Evolutionary conservation across 1,140 invertebrate genomes (phyloP).

Genomic region (Psix sp.): DNA sequence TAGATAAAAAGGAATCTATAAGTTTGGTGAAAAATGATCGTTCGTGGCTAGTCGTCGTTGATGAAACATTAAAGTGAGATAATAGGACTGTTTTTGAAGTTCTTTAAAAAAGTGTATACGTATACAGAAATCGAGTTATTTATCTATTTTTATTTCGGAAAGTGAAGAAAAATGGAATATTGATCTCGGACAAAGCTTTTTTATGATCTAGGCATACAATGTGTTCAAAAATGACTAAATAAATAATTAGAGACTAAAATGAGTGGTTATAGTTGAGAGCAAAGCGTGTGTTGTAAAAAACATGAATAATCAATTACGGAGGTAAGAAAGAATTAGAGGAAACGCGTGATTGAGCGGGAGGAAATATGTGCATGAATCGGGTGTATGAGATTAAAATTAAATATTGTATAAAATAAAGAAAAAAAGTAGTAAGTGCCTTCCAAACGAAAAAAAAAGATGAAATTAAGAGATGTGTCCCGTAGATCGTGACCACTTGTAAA

Average conservation of each 20-base stretch:
- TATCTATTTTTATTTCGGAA: conserved; percentile 65
- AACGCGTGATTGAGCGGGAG: conserved; percentile 27
- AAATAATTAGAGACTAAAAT: conserved; percentile 57
- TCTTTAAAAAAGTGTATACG: conserved; percentile 62
- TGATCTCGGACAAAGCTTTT: conserved; percentile 67
- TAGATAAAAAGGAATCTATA: conserved; percentile 49
- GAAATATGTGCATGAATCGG: conserved; percentile 48
- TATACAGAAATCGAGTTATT: conserved; percentile 60
- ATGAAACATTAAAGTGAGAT: conserved; percentile 67
- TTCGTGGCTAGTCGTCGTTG: conserved; percentile 61
- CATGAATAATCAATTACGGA: conserved; percentile 39
- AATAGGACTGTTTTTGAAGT: conserved; percentile 68
- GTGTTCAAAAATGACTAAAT: conserved; percentile 66
- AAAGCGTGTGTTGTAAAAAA: conserved; percentile 45
- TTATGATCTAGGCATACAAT: conserved; percentile 70
- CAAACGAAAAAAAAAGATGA: conserved; percentile 73
- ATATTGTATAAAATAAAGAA: conserved; percentile 72
- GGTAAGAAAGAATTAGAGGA: conserved; percentile 20
- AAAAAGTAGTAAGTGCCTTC: conserved; percentile 78
- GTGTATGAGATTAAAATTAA: conserved; percentile 68
- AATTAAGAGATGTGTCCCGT: conserved; percentile 76
- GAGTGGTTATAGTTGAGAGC: conserved; percentile 45
- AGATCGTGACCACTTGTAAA: conserved; percentile 78
- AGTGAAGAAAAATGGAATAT: conserved; percentile 59
- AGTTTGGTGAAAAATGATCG: conserved; percentile 60